phyloP scores from a whole-genome alignment of 1,140 invertebrate species.

The Argopecten irradians region DNA sequence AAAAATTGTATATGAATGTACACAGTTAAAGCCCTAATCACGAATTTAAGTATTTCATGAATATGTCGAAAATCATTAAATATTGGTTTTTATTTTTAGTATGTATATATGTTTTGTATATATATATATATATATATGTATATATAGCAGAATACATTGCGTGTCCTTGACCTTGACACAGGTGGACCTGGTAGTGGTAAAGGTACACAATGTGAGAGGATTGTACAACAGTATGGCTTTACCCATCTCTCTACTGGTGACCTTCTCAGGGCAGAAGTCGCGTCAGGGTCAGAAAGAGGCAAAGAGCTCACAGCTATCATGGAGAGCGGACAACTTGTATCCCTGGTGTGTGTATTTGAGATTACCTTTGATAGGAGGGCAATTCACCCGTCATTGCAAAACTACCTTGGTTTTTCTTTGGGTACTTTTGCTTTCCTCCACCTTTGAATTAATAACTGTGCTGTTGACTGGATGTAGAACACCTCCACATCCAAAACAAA shows the following conservation, averaged over 20 bases:
- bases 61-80: no score
- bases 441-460: no score
- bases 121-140: no score
- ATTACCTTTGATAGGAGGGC: neutral
- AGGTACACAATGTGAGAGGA: slow-evolving; percentile 78
- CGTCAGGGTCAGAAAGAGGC: slow-evolving; percentile 75
- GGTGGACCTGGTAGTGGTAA: slow-evolving; percentile 79
- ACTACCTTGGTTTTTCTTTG: neutral
- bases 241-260: slow-evolving; percentile 78
- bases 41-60: no score
- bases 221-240: slow-evolving; percentile 77
- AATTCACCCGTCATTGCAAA: no score
- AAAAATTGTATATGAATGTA: no score
- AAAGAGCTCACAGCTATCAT: slow-evolving; percentile 83
- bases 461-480: no score
- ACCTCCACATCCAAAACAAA: no score
- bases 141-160: neutral
- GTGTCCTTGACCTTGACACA: slow-evolving; percentile 24
- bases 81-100: neutral
- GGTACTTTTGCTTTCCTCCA: neutral
- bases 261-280: slow-evolving; percentile 76
- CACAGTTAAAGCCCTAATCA: no score
- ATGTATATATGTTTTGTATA: neutral
- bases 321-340: slow-evolving; percentile 88
- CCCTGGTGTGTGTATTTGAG: slow-evolving; percentile 76